Conservation (phyloP, 2,797 vertebrate genomes). For the Cheirogaleus major region DNA sequence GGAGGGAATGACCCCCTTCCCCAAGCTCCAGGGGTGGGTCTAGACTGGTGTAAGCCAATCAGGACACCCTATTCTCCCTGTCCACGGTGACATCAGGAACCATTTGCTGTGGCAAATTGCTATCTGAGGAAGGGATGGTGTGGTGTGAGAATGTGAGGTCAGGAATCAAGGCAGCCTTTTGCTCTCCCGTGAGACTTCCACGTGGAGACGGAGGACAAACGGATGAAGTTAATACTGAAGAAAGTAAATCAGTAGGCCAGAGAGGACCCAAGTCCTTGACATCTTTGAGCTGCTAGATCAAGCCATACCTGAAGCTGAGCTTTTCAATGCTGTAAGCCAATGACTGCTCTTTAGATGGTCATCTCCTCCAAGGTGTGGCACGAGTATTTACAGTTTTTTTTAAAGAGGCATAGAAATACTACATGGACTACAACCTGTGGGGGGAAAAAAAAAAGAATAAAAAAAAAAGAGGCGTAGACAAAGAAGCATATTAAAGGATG, state of each 20-base stretch:
- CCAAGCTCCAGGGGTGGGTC: not conserved
- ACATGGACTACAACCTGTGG: no score
- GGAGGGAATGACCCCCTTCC: not conserved
- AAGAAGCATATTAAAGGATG: not conserved
- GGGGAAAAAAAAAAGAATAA: no score
- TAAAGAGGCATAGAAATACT: not conserved
- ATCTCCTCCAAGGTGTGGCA: not conserved
- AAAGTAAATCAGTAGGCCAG: not conserved
- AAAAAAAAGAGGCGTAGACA: not conserved
- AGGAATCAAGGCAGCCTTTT: not conserved
- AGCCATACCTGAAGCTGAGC: not conserved
- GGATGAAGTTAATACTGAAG: not conserved
- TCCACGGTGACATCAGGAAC: not conserved
- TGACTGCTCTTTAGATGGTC: not conserved
- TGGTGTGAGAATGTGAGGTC: not conserved
- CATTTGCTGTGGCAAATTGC: not conserved
- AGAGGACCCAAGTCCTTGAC: not conserved
- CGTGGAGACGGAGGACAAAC: rapidly evolving
- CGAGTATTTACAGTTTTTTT: not conserved
- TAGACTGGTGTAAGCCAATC: not conserved
- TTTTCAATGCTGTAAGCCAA: not conserved
- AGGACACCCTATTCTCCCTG: not conserved
- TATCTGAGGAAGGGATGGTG: not conserved
- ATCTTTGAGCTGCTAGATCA: not conserved
- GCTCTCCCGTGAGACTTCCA: not conserved